Evolutionary conservation across 2,113 vertebrate species (phyloP), one percentile per base, ranked within the genome.

Genomic region (Lepidiolamprologus cunningtoni): DNA sequence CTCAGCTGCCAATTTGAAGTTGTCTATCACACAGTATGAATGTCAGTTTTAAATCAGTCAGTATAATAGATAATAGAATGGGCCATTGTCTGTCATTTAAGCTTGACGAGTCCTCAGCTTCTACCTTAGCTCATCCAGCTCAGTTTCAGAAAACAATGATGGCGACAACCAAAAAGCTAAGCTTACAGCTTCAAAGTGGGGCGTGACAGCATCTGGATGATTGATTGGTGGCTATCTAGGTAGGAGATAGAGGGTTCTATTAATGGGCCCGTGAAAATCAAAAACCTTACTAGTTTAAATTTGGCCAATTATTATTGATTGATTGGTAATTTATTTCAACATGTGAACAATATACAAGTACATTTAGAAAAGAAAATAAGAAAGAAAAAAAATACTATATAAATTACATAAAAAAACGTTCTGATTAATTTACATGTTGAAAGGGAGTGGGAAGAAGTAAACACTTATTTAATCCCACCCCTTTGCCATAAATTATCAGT

Each of bases 1-100:
- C 37, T 73, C 66, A 42, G 66, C n/a, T 45, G 21, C 21, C 40
- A 73, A 6, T 73, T 71, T 71, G 8, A 71, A 42, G n/a, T 71
- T 42, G n/a, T 42, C 16, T 26, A 7, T 73, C 37, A 73, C 68
- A 45, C 37, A 73, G 13, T 73, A 73, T 73, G 37, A 42, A 28
- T 26, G 21, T 0, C 68, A 47, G 66, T 45, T 73, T 73, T 17
- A 28, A 26, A 47, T 7, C 42, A 19, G 40, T 45, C 71, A 47
- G 71, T 76, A 76, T 50, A 50, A 28, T 19, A 50, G 0, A 76
- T 50, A 17, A 1, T 1, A 42, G 12, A 40, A 71, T 8, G 13
- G 14, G 8, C 21, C 13, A 26, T 26, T 73, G 4, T 26, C 68
- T 11, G 42, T 76, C 42, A 76, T 31, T 76, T 76, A 50, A 31